A percentile compares a stretch with the other conserved stretches of the same genome.
These are phyloP conservation scores for Trypoxylus dichotomus DNA, from an alignment of 1,140 invertebrate genomes.

Conservation along the genomic window DNA sequence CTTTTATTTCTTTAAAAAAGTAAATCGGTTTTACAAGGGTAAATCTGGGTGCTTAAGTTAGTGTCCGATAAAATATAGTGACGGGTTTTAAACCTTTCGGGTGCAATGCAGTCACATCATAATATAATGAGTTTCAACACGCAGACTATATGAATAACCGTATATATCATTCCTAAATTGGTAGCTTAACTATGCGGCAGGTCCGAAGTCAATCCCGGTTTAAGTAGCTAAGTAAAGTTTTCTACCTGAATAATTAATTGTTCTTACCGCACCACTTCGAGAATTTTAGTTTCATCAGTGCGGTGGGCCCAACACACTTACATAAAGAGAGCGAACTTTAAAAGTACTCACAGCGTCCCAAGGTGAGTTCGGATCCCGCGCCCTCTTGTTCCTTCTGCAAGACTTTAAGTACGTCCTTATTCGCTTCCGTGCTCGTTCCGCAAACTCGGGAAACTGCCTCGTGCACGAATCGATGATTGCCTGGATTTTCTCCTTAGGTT, in stretches of 20 bases:
- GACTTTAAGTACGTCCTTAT: slow-evolving; percentile 96
- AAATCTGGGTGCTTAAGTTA: no score
- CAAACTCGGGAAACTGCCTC: slow-evolving; percentile 95
- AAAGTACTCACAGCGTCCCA: slow-evolving; percentile 68
- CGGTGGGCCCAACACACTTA: not conserved
- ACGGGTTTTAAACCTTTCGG: not conserved
- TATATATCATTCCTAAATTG: no score
- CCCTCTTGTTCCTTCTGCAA: slow-evolving; percentile 90
- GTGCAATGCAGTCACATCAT: no score
- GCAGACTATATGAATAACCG: no score
- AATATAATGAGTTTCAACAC: no score
- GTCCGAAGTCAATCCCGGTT: not conserved
- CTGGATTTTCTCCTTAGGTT: slow-evolving; percentile 97
- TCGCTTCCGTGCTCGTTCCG: slow-evolving; percentile 88
- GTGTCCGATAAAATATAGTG: no score
- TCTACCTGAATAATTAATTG: not conserved
- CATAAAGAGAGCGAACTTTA: not conserved
- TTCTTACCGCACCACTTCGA: not conserved
- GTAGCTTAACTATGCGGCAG: not conserved
- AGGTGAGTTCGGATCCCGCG: slow-evolving; percentile 67
- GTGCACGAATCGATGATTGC: slow-evolving; percentile 97
- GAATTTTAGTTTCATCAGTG: not conserved
- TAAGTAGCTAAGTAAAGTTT: not conserved
- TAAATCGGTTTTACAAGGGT: no score
- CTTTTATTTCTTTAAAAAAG: no score